phyloP scores from a whole-genome alignment of 2,113 vertebrate species.

The Mustelus asterias region DNA sequence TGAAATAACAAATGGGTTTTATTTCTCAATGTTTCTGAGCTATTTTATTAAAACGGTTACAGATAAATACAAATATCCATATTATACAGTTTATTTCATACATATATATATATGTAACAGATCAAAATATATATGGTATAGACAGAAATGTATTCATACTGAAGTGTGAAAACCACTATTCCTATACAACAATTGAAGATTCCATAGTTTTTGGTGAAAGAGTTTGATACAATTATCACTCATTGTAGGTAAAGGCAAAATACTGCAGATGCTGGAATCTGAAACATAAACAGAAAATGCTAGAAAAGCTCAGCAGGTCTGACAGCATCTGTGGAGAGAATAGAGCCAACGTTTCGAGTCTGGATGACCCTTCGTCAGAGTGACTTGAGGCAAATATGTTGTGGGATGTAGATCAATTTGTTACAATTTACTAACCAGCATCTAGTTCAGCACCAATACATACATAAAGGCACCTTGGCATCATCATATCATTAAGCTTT shows the following conservation, averaged over 20 bases:
- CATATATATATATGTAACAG: not conserved
- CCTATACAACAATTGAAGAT: not conserved
- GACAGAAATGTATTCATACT: not conserved
- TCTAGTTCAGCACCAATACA: not conserved
- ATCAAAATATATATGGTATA: not conserved
- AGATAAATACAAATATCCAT: not conserved
- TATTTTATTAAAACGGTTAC: not conserved
- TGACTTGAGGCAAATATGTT: not conserved
- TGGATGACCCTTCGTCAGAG: not conserved
- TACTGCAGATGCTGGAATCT: no score
- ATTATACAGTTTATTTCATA: not conserved
- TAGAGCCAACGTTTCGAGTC: no score
- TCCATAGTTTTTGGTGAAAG: not conserved
- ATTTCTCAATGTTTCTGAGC: not conserved
- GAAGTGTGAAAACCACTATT: not conserved
- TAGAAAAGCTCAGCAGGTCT: no score
- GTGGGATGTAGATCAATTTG: no score
- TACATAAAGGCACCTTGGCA: not conserved
- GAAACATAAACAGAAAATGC: no score
- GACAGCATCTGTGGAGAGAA: no score
- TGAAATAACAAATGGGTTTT: not conserved
- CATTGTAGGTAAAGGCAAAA: no score
- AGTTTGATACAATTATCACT: not conserved
- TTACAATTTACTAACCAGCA: no score
- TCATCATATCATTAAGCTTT: not conserved